Conservation (phyloP, 2,113 vertebrate species). For the Sebastes fasciatus region DNA sequence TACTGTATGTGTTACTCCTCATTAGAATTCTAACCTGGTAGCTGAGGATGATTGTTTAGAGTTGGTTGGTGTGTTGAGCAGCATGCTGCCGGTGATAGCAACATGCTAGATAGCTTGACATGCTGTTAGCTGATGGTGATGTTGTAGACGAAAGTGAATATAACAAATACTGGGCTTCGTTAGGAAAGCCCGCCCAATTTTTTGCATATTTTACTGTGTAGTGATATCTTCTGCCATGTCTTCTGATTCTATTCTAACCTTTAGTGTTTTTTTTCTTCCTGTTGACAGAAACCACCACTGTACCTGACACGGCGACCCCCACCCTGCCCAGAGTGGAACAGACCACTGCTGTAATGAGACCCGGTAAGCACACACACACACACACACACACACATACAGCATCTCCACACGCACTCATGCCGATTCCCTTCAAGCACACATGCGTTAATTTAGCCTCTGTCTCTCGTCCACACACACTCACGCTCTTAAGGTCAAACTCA, state of each 20-base stretch:
- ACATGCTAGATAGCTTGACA: neutral
- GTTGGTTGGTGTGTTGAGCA: too few relatives aligned
- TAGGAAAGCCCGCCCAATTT: neutral
- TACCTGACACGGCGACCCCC: conserved; percentile 89
- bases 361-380: conserved; percentile 53
- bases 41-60: neutral
- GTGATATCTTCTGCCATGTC: neutral
- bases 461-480: conserved; percentile 27
- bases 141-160: neutral
- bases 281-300: conserved; percentile 88
- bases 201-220: neutral
- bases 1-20: neutral
- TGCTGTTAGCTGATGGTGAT: neutral
- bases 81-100: neutral
- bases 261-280: conserved; percentile 1
- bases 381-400: conserved; percentile 2
- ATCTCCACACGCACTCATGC: conserved; percentile 6
- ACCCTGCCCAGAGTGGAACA: conserved; percentile 89
- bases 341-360: conserved; percentile 86
- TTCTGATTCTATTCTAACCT: neutral
- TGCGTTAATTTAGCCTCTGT: conserved; percentile 18
- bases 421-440: conserved; percentile 7
- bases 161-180: neutral
- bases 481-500: conserved; percentile 69
- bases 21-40: too few relatives aligned